phyloP scores from a whole-genome alignment of 2,113 vertebrate genomes.

The Phylloscopus trochiloides region DNA sequence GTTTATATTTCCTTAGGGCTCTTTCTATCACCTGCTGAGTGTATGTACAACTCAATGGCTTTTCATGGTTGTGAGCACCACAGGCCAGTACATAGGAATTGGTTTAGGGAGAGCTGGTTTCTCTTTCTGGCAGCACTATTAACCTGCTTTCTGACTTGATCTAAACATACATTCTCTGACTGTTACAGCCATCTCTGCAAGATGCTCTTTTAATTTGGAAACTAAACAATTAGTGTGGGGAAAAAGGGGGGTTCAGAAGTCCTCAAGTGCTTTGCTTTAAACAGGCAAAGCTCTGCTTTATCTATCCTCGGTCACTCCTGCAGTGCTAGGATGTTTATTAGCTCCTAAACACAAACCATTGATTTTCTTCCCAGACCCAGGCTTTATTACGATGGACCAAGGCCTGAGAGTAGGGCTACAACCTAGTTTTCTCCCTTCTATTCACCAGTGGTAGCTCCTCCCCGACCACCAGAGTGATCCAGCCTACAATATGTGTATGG shows the following conservation, averaged over 20 bases:
- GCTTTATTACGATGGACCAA: not conserved
- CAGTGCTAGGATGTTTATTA: not conserved
- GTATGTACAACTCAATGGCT: not conserved
- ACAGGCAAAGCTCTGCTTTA: not conserved
- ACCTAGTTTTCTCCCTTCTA: not conserved
- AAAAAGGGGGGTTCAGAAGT: not conserved
- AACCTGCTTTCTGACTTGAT: slow-evolving; percentile 39
- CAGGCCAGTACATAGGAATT: not conserved
- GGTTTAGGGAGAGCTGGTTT: not conserved
- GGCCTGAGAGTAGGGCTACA: not conserved
- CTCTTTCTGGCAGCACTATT: slow-evolving; percentile 13
- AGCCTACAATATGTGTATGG: not conserved
- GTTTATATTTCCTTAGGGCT: slow-evolving; percentile 41
- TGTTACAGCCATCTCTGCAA: not conserved
- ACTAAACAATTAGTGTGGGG: not conserved
- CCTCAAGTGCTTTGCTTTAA: not conserved
- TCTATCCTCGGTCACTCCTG: not conserved
- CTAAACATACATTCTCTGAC: not conserved
- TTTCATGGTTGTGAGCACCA: slow-evolving; percentile 25
- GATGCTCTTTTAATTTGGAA: slow-evolving; percentile 2
- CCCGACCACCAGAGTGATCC: not conserved
- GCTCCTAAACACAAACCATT: not conserved
- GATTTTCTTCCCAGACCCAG: not conserved
- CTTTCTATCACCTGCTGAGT: slow-evolving; percentile 14
- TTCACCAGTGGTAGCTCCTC: not conserved